Evolutionary conservation across 2,888 invertebrate genomes (phyloP).

Genomic region (Hypolimnas misippus): DNA sequence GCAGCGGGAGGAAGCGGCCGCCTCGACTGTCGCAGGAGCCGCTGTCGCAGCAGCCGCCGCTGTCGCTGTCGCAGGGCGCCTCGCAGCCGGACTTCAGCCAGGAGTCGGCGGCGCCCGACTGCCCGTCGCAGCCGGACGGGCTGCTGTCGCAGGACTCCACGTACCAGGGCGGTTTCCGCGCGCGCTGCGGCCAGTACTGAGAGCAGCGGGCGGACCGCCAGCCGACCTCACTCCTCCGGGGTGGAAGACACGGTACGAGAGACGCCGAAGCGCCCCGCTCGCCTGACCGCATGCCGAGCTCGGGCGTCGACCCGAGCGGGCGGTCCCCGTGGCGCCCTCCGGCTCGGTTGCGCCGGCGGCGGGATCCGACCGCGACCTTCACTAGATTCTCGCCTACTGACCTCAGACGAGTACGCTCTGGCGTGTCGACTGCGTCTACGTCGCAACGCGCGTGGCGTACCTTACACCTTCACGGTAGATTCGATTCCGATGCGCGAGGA

Average conservation of each 20-base stretch:
- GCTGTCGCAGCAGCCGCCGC: conserved; percentile 88
- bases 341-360: conserved; percentile 51
- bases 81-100: conserved; percentile 90
- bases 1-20: conserved; percentile 65
- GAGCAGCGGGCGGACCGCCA: conserved; percentile 93
- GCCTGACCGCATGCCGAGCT: conserved; percentile 26
- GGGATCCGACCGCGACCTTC: conserved; percentile 55
- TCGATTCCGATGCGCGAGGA: conserved; percentile 47
- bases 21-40: conserved; percentile 87
- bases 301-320: too few relatives aligned
- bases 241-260: conserved; percentile 57
- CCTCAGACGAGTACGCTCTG: conserved; percentile 52
- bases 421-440: conserved; percentile 55
- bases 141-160: conserved; percentile 96
- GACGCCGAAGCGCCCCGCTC: conserved; percentile 48
- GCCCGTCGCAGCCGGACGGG: conserved; percentile 97
- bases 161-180: conserved; percentile 90
- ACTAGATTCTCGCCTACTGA: conserved; percentile 45
- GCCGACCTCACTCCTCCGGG: conserved; percentile 69
- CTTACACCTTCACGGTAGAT: conserved; percentile 47
- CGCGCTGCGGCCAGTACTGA: conserved; percentile 89
- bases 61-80: conserved; percentile 89
- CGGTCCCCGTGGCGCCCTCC: not conserved
- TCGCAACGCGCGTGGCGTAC: conserved; percentile 28
- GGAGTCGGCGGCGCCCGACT: conserved; percentile 93